Base-by-base conservation (phyloP, 2,797 vertebrate species). In the Salarias fasciatus region DNA sequence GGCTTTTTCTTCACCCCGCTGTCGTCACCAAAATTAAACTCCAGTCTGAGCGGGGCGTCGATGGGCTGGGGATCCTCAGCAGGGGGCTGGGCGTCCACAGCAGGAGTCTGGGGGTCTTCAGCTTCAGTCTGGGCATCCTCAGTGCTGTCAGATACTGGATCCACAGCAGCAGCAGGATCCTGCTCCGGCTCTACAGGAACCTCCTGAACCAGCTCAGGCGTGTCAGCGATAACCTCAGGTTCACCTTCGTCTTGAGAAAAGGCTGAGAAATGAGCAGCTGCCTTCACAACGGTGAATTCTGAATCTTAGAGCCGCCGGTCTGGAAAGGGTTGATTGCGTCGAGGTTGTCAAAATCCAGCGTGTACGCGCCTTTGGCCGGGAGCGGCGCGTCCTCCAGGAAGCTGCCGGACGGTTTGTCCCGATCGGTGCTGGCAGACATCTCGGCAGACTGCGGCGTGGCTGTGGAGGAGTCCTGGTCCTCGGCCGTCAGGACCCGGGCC, bases 21-120 rank as follows among this genome's bases (percentile, higher is more conserved):
- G 0, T 69, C 71, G 5, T 94, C 92, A 1, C 88, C 85, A 28
- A 96, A 95, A 65, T 93, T 93, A 75, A 95, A 94, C 77, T 96
- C 96, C 1, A 96, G 85, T 70, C 90, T 92, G 47, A 94, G 3
- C 0, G 92, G 83, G 55, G 61, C 61, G 4, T 58, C 48, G 5
- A 47, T 29, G 5, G 69, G 54, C n/a, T 74, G 6, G 5, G 12
- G 62, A 8, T 83, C 82, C 11, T 28, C 38, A 29, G 36, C 42
- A 33, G 67, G 3, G 5, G 58, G 1, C 8, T 75, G 3, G 5
- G 10, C 6, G n/a, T 83, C 82, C 11, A 28, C 38, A 29, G 36
- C 42, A 33, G 67, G 3, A 5, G 58, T 1, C 8, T 75, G 3
- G 5, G 10, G n/a, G n/a, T n/a, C n/a, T n/a, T n/a, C n/a, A n/a